Base-by-base conservation (phyloP, 2,797 vertebrate genomes). In the Pantherophis vulpinus region DNA sequence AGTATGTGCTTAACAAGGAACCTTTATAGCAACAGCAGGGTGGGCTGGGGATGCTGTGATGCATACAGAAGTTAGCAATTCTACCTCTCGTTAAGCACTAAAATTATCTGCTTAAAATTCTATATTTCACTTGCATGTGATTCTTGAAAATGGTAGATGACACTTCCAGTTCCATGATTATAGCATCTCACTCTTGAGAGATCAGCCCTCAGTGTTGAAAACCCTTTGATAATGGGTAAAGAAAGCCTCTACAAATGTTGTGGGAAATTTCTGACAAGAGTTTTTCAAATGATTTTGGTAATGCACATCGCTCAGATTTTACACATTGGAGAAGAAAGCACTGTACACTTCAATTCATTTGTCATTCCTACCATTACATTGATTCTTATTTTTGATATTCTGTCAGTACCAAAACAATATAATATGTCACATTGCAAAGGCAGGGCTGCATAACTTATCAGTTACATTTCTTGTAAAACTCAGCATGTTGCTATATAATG, bases 51-150 rank as follows among this genome's bases (percentile, higher is more conserved):
- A 86, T 70, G 7, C 88, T 93, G 89, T 95, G 94, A 90, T 93
- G 90, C 89, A 94, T 90, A 94, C 90, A 95, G 95, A 97, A 96
- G 95, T 95, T 93, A 92, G 93, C 95, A 93, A 95, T 95, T 94
- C 93, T 94, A 96, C 94, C 54, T 94, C 47, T 93, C 37, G 51
- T 94, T 95, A 94, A 97, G 93, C 79, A 96, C 94, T 93, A 96
- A 91, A 93, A 91, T 93, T 95, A 96, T 89, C 91, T 96, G 88
- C 95, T 95, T 95, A 94, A 96, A 74, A 59, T 91, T 96, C 95
- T 94, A 92, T 95, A 94, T 96, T 97, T 96, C 59, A 93, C 89
- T 95, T 97, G 93, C 88, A 66, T 90, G 93, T 95, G 83, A 96
- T 93, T 96, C 93, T 96, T 83, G 11, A 95, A 94, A 60, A 94